Percentiles rank a stretch among this genome's conserved stretches.
Evolutionary conservation across 2,888 invertebrate species (phyloP).

Genomic region (Pollenia labialis): DNA sequence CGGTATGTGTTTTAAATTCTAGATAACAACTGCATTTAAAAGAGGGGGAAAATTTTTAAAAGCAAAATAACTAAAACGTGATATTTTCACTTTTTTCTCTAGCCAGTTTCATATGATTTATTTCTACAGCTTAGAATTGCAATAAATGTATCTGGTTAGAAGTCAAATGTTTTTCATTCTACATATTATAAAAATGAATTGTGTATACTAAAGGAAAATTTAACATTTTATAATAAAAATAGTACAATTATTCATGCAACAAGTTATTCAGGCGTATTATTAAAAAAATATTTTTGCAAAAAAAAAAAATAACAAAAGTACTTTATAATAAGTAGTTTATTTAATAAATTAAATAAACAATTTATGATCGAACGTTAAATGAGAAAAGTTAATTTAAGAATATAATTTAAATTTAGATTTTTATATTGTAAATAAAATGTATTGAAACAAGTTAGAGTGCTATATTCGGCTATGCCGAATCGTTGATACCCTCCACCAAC

Average conservation of each 20-base stretch:
- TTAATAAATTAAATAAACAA: neutral
- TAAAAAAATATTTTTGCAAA: neutral
- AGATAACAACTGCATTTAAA: no score
- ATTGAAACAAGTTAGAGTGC: no score
- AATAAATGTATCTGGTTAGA: neutral
- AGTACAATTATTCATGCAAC: constrained; percentile 54
- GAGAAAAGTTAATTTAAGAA: constrained; percentile 14
- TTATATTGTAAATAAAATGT: neutral
- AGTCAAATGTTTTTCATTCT: neutral
- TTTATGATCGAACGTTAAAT: constrained; percentile 27
- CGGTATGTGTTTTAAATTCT: no score
- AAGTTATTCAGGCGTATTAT: constrained; percentile 38
- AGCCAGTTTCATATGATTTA: neutral
- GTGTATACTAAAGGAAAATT: neutral
- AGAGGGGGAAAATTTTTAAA: neutral
- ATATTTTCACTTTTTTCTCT: constrained; percentile 12
- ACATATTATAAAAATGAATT: neutral
- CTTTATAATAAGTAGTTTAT: neutral
- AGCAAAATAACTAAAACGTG: constrained; percentile 18
- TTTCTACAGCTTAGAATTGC: no score
- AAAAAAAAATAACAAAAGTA: neutral
- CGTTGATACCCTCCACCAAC: no score
- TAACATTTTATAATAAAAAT: constrained; percentile 36
- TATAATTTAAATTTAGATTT: neutral
- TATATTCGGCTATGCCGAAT: no score